Conservation (phyloP, 1,140 invertebrate species). For the Brevipalpus yothersi region DNA sequence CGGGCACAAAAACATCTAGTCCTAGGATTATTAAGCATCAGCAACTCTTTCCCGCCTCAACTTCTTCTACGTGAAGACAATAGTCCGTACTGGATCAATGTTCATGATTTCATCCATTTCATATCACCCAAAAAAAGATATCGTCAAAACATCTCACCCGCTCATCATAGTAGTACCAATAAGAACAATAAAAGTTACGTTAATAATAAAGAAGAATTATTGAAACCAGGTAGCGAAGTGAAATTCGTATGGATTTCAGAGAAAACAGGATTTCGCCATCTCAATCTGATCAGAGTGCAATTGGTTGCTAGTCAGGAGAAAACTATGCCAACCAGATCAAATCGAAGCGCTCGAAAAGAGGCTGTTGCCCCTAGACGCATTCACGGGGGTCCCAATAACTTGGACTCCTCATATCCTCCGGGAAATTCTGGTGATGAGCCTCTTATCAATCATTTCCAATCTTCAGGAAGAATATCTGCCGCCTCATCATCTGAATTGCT, state of each 20-base stretch:
- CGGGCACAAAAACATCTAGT: conserved; percentile 56
- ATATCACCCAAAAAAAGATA: conserved; percentile 32
- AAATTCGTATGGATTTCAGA: conserved; percentile 78
- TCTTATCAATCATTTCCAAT: neutral
- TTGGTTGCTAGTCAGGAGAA: conserved; percentile 7
- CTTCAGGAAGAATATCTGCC: neutral
- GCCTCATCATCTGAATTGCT: neutral
- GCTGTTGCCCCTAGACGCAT: neutral
- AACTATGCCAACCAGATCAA: too few relatives aligned
- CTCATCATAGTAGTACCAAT: neutral
- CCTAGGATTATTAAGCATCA: conserved; percentile 22
- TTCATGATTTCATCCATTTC: conserved; percentile 67
- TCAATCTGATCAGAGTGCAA: conserved; percentile 45
- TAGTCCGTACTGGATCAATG: conserved; percentile 54
- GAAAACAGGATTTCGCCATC: conserved; percentile 65
- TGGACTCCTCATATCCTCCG: neutral
- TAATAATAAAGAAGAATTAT: neutral
- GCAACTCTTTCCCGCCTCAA: conserved; percentile 19
- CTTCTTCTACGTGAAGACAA: conserved; percentile 41
- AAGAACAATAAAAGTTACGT: neutral
- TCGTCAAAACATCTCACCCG: neutral
- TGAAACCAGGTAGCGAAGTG: conserved; percentile 19
- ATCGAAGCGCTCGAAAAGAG: neutral
- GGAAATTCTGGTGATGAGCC: neutral
- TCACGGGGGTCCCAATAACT: neutral